Evolutionary conservation across 2,113 vertebrate genomes (phyloP).

Genomic region (Eulemur rufifrons): DNA sequence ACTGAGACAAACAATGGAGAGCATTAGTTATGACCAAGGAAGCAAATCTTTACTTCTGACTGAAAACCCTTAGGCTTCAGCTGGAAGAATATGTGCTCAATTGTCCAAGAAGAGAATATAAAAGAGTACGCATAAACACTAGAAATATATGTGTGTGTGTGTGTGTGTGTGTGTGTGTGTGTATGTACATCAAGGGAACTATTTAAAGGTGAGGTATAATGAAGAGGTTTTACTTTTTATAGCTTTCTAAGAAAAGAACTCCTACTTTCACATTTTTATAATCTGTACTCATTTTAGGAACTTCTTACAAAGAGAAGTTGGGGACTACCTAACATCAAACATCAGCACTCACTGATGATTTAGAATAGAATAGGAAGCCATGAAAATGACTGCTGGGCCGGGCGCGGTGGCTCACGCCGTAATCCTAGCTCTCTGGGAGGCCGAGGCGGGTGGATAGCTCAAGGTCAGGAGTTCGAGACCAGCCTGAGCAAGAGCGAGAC

Average conservation of each 20-base stretch:
- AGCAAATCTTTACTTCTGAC: neutral
- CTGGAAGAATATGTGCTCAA: neutral
- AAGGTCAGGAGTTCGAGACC: too few species aligned
- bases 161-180: too few species aligned
- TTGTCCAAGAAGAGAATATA: neutral
- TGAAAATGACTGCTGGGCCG: neutral
- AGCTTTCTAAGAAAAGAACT: constrained; percentile 27
- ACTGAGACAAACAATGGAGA: neutral
- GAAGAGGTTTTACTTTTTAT: neutral
- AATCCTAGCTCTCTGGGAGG: too few species aligned
- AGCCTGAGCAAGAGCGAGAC: too few species aligned
- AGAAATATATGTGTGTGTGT: neutral
- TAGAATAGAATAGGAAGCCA: neutral
- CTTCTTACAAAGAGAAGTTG: neutral
- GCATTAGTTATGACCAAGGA: neutral
- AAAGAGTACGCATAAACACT: neutral
- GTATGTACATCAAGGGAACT: neutral
- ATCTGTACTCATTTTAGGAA: neutral
- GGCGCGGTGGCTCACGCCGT: too few species aligned
- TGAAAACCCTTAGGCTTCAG: neutral
- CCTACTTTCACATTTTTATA: neutral
- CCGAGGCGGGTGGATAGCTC: too few species aligned
- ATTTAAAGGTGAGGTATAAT: neutral
- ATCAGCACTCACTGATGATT: neutral
- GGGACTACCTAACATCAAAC: neutral